Conservation (phyloP, 2,888 invertebrate species). For the Hedychridium roseum region DNA sequence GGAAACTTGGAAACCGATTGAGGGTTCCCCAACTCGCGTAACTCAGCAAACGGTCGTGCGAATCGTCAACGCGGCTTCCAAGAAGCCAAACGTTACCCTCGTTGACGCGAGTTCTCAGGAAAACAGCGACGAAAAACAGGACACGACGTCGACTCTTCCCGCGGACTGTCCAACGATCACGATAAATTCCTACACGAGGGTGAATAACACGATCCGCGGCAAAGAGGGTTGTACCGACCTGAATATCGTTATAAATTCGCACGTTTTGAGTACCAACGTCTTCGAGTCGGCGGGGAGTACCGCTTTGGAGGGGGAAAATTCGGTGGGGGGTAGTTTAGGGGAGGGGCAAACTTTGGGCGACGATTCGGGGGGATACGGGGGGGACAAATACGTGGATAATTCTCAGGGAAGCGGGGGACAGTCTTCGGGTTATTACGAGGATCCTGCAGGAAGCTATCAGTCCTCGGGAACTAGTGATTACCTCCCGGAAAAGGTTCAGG, state of each 20-base stretch:
- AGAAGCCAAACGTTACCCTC: constrained; percentile 43
- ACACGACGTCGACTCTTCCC: constrained; percentile 11
- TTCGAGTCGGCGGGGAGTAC: constrained; percentile 52
- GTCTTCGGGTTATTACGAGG: no score
- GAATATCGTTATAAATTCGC: constrained; percentile 76
- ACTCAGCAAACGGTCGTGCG: constrained; percentile 57
- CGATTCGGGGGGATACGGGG: constrained; percentile 40
- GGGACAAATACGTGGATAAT: constrained; percentile 22
- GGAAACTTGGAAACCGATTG: constrained; percentile 29
- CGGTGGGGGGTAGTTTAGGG: no score
- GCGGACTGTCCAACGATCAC: constrained; percentile 57
- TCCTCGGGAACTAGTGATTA: constrained; percentile 24
- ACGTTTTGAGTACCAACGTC: constrained; percentile 70
- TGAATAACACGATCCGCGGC: constrained; percentile 64
- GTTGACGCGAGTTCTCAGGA: constrained; percentile 33
- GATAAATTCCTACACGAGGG: constrained; percentile 57
- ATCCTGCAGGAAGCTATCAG: no score
- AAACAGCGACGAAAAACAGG: constrained; percentile 18
- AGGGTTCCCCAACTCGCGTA: constrained; percentile 44
- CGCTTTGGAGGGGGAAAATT: no score
- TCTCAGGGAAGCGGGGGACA: neutral
- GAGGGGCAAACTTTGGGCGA: constrained; percentile 21
- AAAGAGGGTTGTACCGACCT: constrained; percentile 76
- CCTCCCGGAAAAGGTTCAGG: constrained; percentile 5
- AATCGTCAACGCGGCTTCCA: constrained; percentile 46